Evolutionary conservation across 2,888 invertebrate genomes (phyloP), one percentile per base, ranked within the genome.

Genomic region (Patella pellucida): DNA sequence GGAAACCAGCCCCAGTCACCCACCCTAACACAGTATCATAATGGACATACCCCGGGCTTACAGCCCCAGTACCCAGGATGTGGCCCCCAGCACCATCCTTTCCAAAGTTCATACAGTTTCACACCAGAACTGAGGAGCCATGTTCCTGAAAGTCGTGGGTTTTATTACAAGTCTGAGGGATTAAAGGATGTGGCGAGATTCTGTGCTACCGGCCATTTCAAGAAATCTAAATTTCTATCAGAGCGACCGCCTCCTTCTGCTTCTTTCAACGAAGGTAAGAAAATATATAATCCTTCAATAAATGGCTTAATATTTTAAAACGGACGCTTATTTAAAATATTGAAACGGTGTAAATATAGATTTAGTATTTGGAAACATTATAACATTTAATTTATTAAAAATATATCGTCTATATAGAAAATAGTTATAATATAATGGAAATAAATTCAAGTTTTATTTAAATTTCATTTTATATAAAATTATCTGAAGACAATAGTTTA

Each of bases 141-240:
- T 56, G 75, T 79, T 68, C 72, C 83, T 52, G 82, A 86, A n/a
- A 74, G 79, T 50, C 69, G 85, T 4, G 81, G 84, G 19, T 80
- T 85, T 52, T 83, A 85, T 68, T 88, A 87, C 80, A 84, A 86
- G 54, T 79, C 82, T 23, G 87, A 87, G n/a, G 77, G 82, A 31
- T 84, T 85, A 69, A 85, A 87, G 78, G 81, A 85, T 27, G 79
- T 80, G 3, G 75, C 81, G 5, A 76, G 83, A 73, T 82, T 84
- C 68, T 84, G 81, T 78, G 73, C 82, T 16, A 78, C 81, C 52
- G 70, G 72, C 23, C 77, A 77, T 27, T 73, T 82, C 75, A 87
- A 85, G 75, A 74, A 86, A 23, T 74, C 83, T 15, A 86, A 84
- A 76, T 81, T 86, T 51, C 79, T 85, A 19, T 79, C 85, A 15